Percentiles rank a stretch among this genome's conserved stretches.
Conservation (phyloP, 1,140 invertebrate genomes). For the Lepeophtheirus salmonis region DNA sequence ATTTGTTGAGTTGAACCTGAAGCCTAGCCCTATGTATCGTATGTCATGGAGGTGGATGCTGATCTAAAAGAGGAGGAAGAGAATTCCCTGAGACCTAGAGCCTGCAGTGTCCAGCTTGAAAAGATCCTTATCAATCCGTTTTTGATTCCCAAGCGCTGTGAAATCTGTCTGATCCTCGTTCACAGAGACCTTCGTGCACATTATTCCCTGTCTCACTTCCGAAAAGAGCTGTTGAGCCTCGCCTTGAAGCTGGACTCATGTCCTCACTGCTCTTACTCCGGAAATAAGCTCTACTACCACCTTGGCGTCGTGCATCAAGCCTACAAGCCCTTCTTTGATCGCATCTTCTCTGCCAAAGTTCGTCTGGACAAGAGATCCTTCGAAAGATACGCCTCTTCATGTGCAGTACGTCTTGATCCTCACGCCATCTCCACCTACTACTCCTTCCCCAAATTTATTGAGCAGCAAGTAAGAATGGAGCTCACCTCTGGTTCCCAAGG, state of each 20-base stretch:
- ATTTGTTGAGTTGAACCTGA: too few species aligned
- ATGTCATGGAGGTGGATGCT: too few species aligned
- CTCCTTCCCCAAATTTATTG: too few species aligned
- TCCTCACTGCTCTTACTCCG: background rate
- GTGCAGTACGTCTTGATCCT: background rate
- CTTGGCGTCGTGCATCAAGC: background rate
- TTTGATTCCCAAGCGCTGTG: background rate
- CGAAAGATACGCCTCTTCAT: background rate
- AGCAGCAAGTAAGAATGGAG: background rate
- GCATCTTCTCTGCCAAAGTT: background rate
- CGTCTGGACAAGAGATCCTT: background rate
- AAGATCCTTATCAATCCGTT: too few species aligned
- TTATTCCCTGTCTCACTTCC: background rate
- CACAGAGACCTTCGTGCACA: background rate
- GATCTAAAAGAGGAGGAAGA: too few species aligned
- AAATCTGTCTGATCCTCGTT: background rate
- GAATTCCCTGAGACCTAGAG: too few species aligned
- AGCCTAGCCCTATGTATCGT: too few species aligned
- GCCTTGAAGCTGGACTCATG: background rate
- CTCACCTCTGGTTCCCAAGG: background rate
- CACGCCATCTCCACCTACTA: background rate
- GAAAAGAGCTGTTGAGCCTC: background rate
- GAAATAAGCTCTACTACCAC: background rate
- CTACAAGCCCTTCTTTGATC: background rate
- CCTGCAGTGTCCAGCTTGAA: too few species aligned